phyloP scores from a whole-genome alignment of 2,113 vertebrate genomes.

The Camelus bactrianus region DNA sequence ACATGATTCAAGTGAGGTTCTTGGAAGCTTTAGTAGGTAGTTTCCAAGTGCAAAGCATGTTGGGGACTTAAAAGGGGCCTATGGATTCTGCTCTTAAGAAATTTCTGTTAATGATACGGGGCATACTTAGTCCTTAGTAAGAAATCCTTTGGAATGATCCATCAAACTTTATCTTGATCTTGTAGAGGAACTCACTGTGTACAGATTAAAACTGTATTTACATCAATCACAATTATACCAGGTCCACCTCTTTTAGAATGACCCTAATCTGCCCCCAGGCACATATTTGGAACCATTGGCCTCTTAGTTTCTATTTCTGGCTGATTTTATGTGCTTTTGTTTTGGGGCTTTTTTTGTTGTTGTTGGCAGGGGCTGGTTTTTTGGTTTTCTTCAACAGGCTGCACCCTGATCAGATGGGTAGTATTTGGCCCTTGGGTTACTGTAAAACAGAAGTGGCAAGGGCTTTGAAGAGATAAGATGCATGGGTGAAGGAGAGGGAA shows the following conservation, averaged over 20 bases:
- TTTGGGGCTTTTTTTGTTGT: neutral
- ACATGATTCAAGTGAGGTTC: neutral
- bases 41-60: constrained; percentile 6
- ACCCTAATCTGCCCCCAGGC: neutral
- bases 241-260: constrained; percentile 8
- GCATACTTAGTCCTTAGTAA: neutral
- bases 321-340: neutral
- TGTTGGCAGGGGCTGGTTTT: too few relatives aligned
- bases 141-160: neutral
- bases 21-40: neutral
- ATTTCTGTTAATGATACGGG: neutral
- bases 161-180: constrained; percentile 8
- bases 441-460: neutral
- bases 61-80: neutral
- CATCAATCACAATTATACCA: neutral
- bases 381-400: neutral
- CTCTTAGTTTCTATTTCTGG: constrained; percentile 16
- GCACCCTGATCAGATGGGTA: neutral
- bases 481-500: neutral
- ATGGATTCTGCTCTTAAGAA: neutral
- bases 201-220: constrained; percentile 19
- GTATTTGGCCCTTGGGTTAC: neutral
- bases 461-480: neutral
- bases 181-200: neutral
- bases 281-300: neutral